Evolutionary conservation across 2,797 vertebrate species (phyloP).

Genomic region (Alosa sapidissima): DNA sequence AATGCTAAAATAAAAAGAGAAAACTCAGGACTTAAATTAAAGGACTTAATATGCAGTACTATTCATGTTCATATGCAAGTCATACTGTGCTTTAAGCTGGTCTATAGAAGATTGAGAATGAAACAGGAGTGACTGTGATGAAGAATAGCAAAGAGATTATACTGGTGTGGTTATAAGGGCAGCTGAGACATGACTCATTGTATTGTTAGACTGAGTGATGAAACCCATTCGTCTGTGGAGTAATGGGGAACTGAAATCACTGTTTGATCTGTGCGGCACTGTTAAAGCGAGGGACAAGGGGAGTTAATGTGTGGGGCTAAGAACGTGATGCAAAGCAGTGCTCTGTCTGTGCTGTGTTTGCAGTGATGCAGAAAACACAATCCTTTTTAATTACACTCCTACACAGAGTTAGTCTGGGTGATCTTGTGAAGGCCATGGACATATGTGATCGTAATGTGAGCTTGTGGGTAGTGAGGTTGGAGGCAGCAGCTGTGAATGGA

Average conservation of each 20-base stretch:
- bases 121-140: not conserved
- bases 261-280: constrained; percentile 23
- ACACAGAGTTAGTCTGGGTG: not conserved
- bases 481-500: not conserved
- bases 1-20: not conserved
- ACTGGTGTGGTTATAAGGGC: not conserved
- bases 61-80: not conserved
- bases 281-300: not conserved
- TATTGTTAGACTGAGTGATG: not conserved
- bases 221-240: constrained; percentile 8
- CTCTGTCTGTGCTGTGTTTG: constrained; percentile 7
- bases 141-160: not conserved
- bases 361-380: constrained; percentile 20
- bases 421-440: not conserved
- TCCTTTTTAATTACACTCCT: not conserved
- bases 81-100: not conserved
- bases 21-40: not conserved
- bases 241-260: constrained; percentile 10
- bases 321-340: not conserved
- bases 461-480: not conserved
- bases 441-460: not conserved
- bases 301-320: constrained; percentile 9
- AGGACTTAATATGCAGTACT: not conserved
- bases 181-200: not conserved
- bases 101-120: not conserved